Base-by-base conservation (phyloP, 2,797 vertebrate species). In the Malurus splendens region DNA sequence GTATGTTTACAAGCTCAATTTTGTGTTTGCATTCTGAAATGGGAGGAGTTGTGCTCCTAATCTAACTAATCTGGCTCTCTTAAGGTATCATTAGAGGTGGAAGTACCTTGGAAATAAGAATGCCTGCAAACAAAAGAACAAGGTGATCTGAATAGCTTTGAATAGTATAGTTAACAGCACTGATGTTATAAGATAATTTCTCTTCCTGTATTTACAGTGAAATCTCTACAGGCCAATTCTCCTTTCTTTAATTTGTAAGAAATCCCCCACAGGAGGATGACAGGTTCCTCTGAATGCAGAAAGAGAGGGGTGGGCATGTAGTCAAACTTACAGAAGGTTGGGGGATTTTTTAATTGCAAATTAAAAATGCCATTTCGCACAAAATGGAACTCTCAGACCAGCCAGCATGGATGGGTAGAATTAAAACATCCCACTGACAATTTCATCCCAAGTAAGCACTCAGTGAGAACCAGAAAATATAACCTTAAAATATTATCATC, bases 281-380 rank as follows among this genome's bases (percentile, higher is more conserved):
- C 67, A 83, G 60, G 36, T 51, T 94, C 77, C 62, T 83, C 24
- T 67, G 45, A 78, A 86, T 61, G 50, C 67, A 86, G 30, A 86
- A 89, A 52, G 82, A 90, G 59, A 79, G 64, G 62, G 54, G 64
- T 71, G 90, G 89, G 65, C 56, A 90, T 72, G 30, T 23, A 89
- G 70, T 93, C 74, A 90, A 89, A 78, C 25, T 86, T 95, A 78
- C 54, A 93, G 79, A 86, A 93, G 75, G 83, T 51, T 90, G 71
- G 18, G 60, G 50, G 36, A 67, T 76, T 81, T 92, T 81, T 92
- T 79, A 93, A 91, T 66, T 92, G 79, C 89, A 94, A 93, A 83
- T 86, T 79, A 86, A 89, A 91, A 86, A 87, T 79, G 71, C 27
- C 66, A 56, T 73, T 91, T 91, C 5, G 1, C 39, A 86, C 38